Base-by-base conservation (phyloP, 1,140 invertebrate genomes). In the Trichogramma pretiosum region DNA sequence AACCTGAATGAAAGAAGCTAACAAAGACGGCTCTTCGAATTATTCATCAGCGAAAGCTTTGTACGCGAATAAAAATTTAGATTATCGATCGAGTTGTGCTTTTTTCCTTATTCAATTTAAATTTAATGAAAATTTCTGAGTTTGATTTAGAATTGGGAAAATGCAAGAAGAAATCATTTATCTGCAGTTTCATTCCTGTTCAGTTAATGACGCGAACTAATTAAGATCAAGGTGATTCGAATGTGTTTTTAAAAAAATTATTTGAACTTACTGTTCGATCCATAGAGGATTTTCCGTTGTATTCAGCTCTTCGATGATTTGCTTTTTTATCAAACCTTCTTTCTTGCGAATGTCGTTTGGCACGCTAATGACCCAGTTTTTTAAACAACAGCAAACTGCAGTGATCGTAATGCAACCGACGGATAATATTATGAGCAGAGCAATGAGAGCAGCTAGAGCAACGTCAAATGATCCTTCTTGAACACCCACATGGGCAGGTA, bases 231-330 rank as follows among this genome's bases (percentile, higher is more conserved):
- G n/a, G n/a, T n/a, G n/a, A n/a, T n/a, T n/a, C n/a, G n/a, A n/a
- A n/a, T n/a, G n/a, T n/a, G n/a, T n/a, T n/a, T n/a, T 11, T 7
- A 28, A 24, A 34, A n/a, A 39, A 42, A 50, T 41, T 24, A 7
- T 11, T 21, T 19, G 30, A 40, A 74, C 81, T 76, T 64, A 86
- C 83, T 90, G 89, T 74, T 93, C 90, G 35, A 92, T 85, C 89
- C 89, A 93, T 1, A 93, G 70, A 0, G 90, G 90, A 77, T 93
- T 93, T 67, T 93, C 90, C 0, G 89, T 93, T 3, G 86, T 89
- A 54, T 86, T 84, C 10, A 89, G 67, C 59, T 90, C 86, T 59
- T 90, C 85, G 21, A 89, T 81, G 32, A 90, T 85, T 50, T 85
- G 78, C 48, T 88, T 81, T 44, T 87, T 83, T 16, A 87, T 87